Evolutionary conservation across 2,888 invertebrate species (phyloP), one percentile per base, ranked within the genome.

Genomic region (Acanthopleura granulata): DNA sequence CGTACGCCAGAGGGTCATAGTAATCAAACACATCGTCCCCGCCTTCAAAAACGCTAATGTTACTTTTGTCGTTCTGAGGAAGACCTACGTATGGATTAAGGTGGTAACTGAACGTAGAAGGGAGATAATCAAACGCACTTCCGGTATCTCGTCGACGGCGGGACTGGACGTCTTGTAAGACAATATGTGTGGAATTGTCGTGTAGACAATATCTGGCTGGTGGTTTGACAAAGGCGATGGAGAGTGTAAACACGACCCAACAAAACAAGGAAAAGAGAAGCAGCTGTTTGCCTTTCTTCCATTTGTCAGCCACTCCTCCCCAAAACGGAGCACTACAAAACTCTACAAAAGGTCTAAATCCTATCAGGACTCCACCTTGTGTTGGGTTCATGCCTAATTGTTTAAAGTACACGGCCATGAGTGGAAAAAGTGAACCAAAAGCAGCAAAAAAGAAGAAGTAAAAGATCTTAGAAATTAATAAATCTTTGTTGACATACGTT

Each of bases 371-470:
- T 11, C 98, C 98, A 88, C 97, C 96, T 90, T 98, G 98, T 25
- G 95, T 95, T 0, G 98, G 96, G 91, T 98, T 98, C 97, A 99
- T 98, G 77, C 98, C 98, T 94, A 99, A 95, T 92, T 99, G 99
- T 92, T 99, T 99, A 93, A 99, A 99, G 92, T 99, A 99, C 70
- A 99, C 97, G 57, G 98, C 99, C 95, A 99, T 96, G 78, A 99
- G 92, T 0, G 99, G 99, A 90, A 99, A 99, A 22, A 99, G 93
- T 0, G 97, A 97, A 11, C 99, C 99, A 90, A 99, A 99, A 0
- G 99, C 98, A 62, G 98, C 97, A 91, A 98, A 99, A 92, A 99
- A 99, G 93, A 98, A 98, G 92, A 99, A 98, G 91, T 99, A 99
- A 92, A 99, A 99, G 29, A 96, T 95, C 91, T 99, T 99, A 83